Evolutionary conservation across 30 jellyfish, hydroid and myxozoan genomes (phyloP).

Genomic region (Pelagia noctiluca): DNA sequence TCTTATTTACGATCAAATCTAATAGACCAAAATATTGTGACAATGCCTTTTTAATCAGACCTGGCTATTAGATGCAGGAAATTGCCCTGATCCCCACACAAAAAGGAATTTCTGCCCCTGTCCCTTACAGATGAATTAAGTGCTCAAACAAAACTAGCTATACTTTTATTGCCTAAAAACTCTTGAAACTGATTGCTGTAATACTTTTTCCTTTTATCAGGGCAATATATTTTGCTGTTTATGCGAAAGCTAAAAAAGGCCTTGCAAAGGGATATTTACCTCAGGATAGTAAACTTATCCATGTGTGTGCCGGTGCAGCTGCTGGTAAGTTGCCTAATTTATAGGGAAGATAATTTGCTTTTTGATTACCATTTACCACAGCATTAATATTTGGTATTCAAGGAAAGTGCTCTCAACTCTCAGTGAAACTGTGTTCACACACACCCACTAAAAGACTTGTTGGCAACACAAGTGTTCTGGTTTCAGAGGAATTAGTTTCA

Average conservation of each 20-base stretch:
- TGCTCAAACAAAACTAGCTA: no score
- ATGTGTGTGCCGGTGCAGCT: constrained; percentile 96
- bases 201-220: constrained; percentile 28
- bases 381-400: no score
- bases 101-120: background rate
- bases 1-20: no score
- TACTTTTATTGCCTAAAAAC: no score
- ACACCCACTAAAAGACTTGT: background rate
- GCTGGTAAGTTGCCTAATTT: constrained; percentile 84
- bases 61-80: no score
- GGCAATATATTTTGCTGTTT: constrained; percentile 97
- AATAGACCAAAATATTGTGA: no score
- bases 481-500: background rate
- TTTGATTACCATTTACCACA: background rate
- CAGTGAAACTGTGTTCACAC: no score
- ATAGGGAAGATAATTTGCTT: background rate
- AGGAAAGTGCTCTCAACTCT: no score
- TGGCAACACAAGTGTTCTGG: background rate
- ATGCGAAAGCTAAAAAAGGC: constrained; percentile 83
- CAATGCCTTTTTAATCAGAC: no score
- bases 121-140: no score
- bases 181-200: background rate
- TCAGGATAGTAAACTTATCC: constrained; percentile 89
- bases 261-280: constrained; percentile 68
- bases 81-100: background rate